Conservation (phyloP, 1,140 invertebrate genomes). For the Heliconius hermathena region DNA sequence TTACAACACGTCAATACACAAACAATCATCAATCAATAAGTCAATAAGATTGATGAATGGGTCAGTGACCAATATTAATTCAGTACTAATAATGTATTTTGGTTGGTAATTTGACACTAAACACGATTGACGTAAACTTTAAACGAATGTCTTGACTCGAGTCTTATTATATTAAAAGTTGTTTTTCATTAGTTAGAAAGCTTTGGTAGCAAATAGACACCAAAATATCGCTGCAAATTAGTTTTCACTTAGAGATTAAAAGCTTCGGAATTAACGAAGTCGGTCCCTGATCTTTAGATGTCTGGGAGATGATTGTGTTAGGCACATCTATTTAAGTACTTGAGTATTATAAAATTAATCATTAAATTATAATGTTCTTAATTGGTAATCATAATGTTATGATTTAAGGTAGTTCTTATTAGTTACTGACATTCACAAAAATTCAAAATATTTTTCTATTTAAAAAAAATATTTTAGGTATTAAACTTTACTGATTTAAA, state of each 20-base stretch:
- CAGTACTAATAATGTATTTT: conserved; percentile 68
- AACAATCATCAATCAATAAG: conserved; percentile 76
- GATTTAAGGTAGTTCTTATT: too few species aligned
- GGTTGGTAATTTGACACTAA: conserved; percentile 75
- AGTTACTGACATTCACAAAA: too few species aligned
- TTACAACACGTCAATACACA: conserved; percentile 55
- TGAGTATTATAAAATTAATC: not conserved
- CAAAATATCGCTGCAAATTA: conserved; percentile 37
- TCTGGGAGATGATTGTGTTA: not conserved
- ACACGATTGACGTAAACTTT: conserved; percentile 49
- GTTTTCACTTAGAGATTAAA: conserved; percentile 32
- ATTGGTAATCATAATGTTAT: too few species aligned
- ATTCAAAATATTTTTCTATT: too few species aligned
- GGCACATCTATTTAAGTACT: not conserved
- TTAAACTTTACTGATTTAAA: too few species aligned
- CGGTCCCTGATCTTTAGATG: conserved; percentile 6
- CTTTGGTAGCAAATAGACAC: conserved; percentile 30
- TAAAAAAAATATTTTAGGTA: too few species aligned
- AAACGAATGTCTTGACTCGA: conserved; percentile 42
- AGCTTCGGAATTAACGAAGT: conserved; percentile 40
- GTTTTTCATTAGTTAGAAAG: conserved; percentile 41
- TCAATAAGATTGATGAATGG: conserved; percentile 74
- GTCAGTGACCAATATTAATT: conserved; percentile 66
- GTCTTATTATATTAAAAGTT: conserved; percentile 42
- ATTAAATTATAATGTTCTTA: not conserved